These are phyloP conservation scores for Argya squamiceps DNA, from an alignment of 2,797 vertebrate genomes.

Conservation along the genomic window DNA sequence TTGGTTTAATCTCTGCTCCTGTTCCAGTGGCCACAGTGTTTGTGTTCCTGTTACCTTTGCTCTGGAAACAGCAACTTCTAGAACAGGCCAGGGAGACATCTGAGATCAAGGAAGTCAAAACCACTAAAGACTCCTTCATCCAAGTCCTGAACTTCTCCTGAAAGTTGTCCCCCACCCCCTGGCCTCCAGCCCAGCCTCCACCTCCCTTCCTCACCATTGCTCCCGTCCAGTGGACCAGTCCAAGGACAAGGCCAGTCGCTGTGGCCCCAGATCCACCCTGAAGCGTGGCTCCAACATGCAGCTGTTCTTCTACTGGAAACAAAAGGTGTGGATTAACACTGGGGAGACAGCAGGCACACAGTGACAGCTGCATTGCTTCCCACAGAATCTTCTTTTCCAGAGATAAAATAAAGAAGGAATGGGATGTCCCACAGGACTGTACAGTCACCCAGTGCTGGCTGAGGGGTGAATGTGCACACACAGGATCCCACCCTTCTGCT, in stretches of 20 bases:
- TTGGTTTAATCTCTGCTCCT: neutral
- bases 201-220: slow-evolving; percentile 77
- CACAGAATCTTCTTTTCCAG: too few species aligned
- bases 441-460: rapidly evolving
- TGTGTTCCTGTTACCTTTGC: neutral
- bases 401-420: neutral
- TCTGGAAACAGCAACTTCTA: neutral
- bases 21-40: neutral
- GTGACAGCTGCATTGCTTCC: rapidly evolving
- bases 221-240: slow-evolving; percentile 92
- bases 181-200: neutral
- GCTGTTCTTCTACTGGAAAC: slow-evolving; percentile 82
- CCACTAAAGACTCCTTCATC: neutral
- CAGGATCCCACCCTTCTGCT: neutral
- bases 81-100: neutral
- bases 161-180: neutral
- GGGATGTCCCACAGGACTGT: neutral
- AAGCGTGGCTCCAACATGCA: slow-evolving; percentile 76
- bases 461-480: rapidly evolving
- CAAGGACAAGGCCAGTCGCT: slow-evolving; percentile 87
- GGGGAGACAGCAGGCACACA: neutral
- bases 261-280: slow-evolving; percentile 75
- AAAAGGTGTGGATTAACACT: slow-evolving; percentile 35
- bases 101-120: neutral
- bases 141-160: neutral